A percentile compares a stretch with the other conserved stretches of the same genome.
Conservation (phyloP, 2,888 invertebrate genomes). For the Pyrrhia umbra region DNA sequence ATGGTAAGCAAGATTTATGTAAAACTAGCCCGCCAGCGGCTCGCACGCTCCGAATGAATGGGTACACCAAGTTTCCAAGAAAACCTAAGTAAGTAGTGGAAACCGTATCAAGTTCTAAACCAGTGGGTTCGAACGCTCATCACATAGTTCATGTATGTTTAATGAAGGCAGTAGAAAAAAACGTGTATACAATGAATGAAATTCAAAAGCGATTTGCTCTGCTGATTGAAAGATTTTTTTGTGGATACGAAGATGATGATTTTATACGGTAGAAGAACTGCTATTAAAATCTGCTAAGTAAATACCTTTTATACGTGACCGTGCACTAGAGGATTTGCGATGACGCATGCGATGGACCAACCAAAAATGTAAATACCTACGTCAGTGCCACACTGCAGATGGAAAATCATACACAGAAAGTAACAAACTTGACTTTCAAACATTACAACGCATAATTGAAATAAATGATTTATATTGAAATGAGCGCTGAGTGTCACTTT, state of each 20-base stretch:
- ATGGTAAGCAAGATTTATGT: constrained; percentile 44
- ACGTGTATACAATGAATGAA: not conserved
- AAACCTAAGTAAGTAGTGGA: constrained; percentile 14
- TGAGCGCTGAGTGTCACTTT: no score
- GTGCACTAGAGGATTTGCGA: no score
- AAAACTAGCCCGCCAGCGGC: constrained; percentile 48
- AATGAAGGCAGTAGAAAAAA: not conserved
- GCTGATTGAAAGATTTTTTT: not conserved
- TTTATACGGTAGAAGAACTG: not conserved
- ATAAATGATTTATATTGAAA: no score
- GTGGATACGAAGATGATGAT: not conserved
- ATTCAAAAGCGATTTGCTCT: not conserved
- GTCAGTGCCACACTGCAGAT: no score
- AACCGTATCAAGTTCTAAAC: not conserved
- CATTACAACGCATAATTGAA: no score
- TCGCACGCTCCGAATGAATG: constrained; percentile 50
- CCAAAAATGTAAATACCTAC: no score
- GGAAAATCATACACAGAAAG: no score
- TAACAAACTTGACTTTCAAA: no score
- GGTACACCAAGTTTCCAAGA: constrained; percentile 21
- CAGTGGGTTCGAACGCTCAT: not conserved
- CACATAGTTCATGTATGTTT: not conserved
- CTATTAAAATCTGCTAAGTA: no score
- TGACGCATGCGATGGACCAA: no score
- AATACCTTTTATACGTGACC: no score